phyloP scores from a whole-genome alignment of 2,888 invertebrate genomes.

The Panzeria rudis region DNA sequence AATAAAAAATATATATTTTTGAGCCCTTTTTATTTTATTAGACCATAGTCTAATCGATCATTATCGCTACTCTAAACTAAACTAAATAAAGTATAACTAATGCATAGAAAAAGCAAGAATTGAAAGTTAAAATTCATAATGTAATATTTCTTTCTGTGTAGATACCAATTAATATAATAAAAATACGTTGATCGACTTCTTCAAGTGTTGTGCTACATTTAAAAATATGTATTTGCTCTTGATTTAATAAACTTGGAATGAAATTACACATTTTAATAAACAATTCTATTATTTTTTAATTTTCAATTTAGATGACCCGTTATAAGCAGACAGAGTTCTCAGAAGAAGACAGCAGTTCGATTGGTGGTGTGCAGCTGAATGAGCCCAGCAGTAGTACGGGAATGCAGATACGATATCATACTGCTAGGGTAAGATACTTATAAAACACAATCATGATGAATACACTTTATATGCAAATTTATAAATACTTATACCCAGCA shows the following conservation, averaged over 20 bases:
- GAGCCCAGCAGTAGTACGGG: constrained; percentile 91
- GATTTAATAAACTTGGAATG: constrained; percentile 35
- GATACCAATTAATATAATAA: neutral
- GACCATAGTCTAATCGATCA: too few species aligned
- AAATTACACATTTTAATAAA: constrained; percentile 11
- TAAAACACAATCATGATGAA: neutral
- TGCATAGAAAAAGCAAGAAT: too few species aligned
- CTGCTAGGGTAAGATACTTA: constrained; percentile 85
- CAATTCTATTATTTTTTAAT: constrained; percentile 3
- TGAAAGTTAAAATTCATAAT: too few species aligned
- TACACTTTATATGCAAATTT: constrained; percentile 4
- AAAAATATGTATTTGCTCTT: constrained; percentile 12
- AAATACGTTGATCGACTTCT: neutral
- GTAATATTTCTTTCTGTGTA: neutral
- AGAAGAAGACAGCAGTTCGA: constrained; percentile 92
- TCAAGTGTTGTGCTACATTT: constrained; percentile 5
- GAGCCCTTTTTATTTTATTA: too few species aligned
- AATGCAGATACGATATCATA: constrained; percentile 92
- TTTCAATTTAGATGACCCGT: constrained; percentile 89
- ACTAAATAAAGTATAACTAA: too few species aligned
- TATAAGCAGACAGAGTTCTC: constrained; percentile 94
- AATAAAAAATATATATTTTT: too few species aligned
- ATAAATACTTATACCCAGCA: neutral
- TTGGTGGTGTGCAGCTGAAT: constrained; percentile 92
- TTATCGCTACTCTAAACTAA: too few species aligned